Evolutionary conservation across 2,888 invertebrate genomes (phyloP), one percentile per base, ranked within the genome.

Genomic region (Platycnemis pennipes): DNA sequence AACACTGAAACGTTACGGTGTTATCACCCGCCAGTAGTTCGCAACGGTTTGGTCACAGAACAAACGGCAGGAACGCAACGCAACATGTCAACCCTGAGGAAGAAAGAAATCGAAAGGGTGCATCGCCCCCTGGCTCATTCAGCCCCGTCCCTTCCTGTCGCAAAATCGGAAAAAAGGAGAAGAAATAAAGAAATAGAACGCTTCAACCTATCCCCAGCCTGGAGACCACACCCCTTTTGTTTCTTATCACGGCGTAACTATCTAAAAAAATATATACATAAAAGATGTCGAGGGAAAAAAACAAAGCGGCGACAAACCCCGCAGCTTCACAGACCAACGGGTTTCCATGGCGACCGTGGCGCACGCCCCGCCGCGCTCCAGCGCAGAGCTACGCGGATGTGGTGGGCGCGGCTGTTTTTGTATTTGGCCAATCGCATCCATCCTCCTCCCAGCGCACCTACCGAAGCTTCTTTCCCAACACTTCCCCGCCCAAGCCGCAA

Each of bases 321-420:
- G 89, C 89, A 42, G 89, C 56, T 63, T 89, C 89, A 89, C 89
- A 89, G 89, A 37, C 31, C 89, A 53, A 37, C 56, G 89, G 56
- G 56, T 87, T 87, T 87, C 87, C 44, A 87, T 87, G 45, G n/a
- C 26, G 42, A 53, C 89, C 42, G 11, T 13, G 31, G 89, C 89
- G 56, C 88, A 53, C 37, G 53, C 56, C 53, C 46, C 77, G 31
- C n/a, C 37, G 46, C 56, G 16, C 22, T 56, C 19, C 53, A 22
- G 13, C 31, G 77, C 31, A 16, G 49, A 16, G 49, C 49, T 22
- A 22, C 31, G 89, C 56, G 89, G 56, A 88, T 88, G 53, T 88
- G 88, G 53, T 88, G 88, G 56, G 89, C 53, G 89, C 44, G 46
- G 46, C 45, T 22, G 87, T 46, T 86, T 77, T 77, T 37, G 37